Base-by-base conservation (phyloP, 35 echinoderm and acorn worm species). In the Acanthaster planci region DNA sequence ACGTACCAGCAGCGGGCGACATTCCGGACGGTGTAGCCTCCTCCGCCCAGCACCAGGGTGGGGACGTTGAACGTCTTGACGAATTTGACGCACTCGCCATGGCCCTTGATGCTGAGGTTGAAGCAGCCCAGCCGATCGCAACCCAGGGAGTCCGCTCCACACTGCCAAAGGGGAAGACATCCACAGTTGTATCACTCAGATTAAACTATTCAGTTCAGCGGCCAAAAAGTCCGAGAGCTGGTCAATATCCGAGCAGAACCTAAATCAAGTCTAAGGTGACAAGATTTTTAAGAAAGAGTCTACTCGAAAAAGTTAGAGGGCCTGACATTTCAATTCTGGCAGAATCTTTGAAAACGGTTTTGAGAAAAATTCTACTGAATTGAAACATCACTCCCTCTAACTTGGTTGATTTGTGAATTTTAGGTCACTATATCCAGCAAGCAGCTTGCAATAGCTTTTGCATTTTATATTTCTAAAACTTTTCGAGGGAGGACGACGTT, bases 1-100 rank as follows among this genome's bases (percentile, higher is more conserved):
- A 86, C 96, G 93, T 64, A 99, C 96, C 96, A 99, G 79, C 96
- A 99, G 55, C 96, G 84, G 22, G 96, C 96, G 44, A 99, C 96
- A 80, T 99, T 99, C 72, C 92, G 84, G 85, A 99, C 96, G 8
- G 96, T 99, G 52, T 99, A 99, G 26, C 96, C 96, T 7, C 96
- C 96, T 31, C 96, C 96, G 23, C 96, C 96, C 16, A 99, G 82
- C 10, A 99, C 96, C 72, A 99, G 76, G 19, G 92, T 84, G 81
- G 96, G 96, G 53, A 99, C 80, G 68, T 99, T 94, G 76, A 99
- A 99, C 78, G 80, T 38, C 77, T 94, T 99, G 86, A 99, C 89
- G 55, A 91, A 94, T n/a, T 99, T 85, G 38, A 99, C 96, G 80
- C 96, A 99, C 9, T 94, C 92, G 17, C 92, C 92, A 50, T 99